These are phyloP conservation scores for Siphonodentalium dalli DNA, from an alignment of 2,888 invertebrate species.

Conservation along the genomic window DNA sequence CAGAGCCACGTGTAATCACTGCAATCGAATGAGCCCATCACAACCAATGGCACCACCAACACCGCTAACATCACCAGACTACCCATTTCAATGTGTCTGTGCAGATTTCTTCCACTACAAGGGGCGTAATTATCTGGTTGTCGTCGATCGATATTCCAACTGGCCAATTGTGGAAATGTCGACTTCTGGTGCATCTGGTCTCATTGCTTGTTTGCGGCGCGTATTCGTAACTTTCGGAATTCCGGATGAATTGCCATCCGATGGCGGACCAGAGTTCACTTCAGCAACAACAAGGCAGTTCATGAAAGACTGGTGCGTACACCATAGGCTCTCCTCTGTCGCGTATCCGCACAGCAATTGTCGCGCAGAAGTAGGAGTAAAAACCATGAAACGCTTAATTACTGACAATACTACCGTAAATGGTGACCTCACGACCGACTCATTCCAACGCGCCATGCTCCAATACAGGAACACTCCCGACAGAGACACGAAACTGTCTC, in stretches of 20 bases:
- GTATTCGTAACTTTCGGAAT: slow-evolving; percentile 38
- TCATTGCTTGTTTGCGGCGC: slow-evolving; percentile 29
- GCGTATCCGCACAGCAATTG: slow-evolving; percentile 43
- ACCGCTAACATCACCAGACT: slow-evolving; percentile 21
- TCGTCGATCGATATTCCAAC: slow-evolving; percentile 39
- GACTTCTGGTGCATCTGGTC: slow-evolving; percentile 20
- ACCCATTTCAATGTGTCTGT: slow-evolving; percentile 31
- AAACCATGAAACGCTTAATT: slow-evolving; percentile 41
- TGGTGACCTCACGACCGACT: slow-evolving; percentile 36
- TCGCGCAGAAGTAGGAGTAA: slow-evolving; percentile 38
- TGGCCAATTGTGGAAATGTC: slow-evolving; percentile 34
- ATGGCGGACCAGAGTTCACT: slow-evolving; percentile 39
- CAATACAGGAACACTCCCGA: slow-evolving; percentile 39
- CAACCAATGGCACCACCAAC: slow-evolving; percentile 35
- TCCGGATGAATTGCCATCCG: slow-evolving; percentile 36
- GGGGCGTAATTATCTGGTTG: slow-evolving; percentile 30
- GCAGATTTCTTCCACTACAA: slow-evolving; percentile 28
- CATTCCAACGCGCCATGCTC: slow-evolving; percentile 34
- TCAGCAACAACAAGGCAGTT: slow-evolving; percentile 29
- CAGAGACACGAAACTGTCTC: slow-evolving; percentile 34
- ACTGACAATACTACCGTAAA: slow-evolving; percentile 35
- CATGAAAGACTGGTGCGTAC: slow-evolving; percentile 38
- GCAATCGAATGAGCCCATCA: slow-evolving; percentile 33
- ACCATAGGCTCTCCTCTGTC: slow-evolving; percentile 41
- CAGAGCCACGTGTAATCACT: too few species aligned